These are phyloP conservation scores for Leuciscus waleckii DNA, from an alignment of 2,797 vertebrate species.

Conservation along the genomic window DNA sequence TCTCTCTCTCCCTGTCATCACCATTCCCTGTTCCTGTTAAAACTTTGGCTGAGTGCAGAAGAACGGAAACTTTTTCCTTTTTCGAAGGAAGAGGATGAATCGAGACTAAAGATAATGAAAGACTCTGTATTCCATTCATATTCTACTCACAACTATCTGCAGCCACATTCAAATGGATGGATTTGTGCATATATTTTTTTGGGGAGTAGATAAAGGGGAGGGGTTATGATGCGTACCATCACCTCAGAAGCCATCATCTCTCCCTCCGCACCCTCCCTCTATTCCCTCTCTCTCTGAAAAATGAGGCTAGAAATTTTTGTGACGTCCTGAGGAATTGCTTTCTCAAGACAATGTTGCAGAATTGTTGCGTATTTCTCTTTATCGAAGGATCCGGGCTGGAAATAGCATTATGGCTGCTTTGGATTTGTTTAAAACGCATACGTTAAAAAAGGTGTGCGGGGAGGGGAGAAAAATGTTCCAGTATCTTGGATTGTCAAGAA, in stretches of 20 bases:
- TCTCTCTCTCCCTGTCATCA: not conserved
- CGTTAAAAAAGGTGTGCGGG: not conserved
- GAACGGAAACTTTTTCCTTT: not conserved
- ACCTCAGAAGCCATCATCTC: constrained; percentile 51
- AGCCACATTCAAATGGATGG: constrained; percentile 52
- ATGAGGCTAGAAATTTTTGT: constrained; percentile 75
- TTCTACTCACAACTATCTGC: constrained; percentile 30
- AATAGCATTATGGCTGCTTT: constrained; percentile 51
- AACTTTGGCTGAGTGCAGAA: constrained; percentile 17
- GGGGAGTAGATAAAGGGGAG: constrained; percentile 50
- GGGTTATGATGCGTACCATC: constrained; percentile 58
- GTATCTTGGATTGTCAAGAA: not conserved
- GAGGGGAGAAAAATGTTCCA: not conserved
- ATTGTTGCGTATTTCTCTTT: constrained; percentile 73
- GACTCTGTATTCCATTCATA: constrained; percentile 30
- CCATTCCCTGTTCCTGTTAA: not conserved
- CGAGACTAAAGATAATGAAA: constrained; percentile 39
- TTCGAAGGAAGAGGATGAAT: constrained; percentile 22
- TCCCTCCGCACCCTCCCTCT: constrained; percentile 44
- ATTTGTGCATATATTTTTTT: constrained; percentile 66
- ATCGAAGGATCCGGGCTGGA: constrained; percentile 62
- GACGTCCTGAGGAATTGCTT: constrained; percentile 78
- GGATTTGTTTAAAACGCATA: constrained; percentile 55
- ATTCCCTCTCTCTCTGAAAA: constrained; percentile 68
- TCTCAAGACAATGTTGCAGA: constrained; percentile 66